These are phyloP conservation scores for Apotomis betuletana DNA, from an alignment of 2,888 invertebrate species.

Conservation along the genomic window DNA sequence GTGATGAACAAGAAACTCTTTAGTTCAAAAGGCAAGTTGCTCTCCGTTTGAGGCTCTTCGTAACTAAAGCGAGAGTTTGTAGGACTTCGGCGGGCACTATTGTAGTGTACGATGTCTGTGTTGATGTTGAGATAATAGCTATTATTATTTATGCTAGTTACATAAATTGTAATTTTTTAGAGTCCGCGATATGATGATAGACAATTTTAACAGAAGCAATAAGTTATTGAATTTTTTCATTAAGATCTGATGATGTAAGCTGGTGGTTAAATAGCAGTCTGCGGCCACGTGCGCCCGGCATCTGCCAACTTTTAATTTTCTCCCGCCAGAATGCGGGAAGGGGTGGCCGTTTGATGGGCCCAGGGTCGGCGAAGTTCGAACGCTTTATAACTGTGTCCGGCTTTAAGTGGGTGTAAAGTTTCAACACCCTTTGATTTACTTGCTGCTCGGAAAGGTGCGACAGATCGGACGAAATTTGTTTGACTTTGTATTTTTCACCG, in stretches of 20 bases:
- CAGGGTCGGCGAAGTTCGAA: slow-evolving; percentile 80
- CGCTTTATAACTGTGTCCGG: slow-evolving; percentile 84
- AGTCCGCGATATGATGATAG: background rate
- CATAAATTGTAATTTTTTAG: background rate
- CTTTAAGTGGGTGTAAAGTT: slow-evolving; percentile 84
- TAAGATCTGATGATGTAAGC: slow-evolving; percentile 13
- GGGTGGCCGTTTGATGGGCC: slow-evolving; percentile 79
- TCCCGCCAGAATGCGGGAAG: slow-evolving; percentile 73
- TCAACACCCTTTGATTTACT: slow-evolving; percentile 84
- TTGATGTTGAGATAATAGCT: slow-evolving; percentile 4
- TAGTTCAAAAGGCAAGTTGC: slow-evolving; percentile 56
- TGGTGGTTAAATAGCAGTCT: slow-evolving; percentile 43
- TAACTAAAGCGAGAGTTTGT: slow-evolving; percentile 56
- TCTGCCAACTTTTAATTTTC: slow-evolving; percentile 78
- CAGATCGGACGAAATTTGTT: slow-evolving; percentile 68
- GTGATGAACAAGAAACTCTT: slow-evolving; percentile 52
- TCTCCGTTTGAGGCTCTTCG: slow-evolving; percentile 51
- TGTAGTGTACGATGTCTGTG: slow-evolving; percentile 41
- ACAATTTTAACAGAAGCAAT: background rate
- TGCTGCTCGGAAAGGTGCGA: slow-evolving; percentile 74
- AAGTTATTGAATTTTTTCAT: background rate
- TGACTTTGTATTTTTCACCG: slow-evolving; percentile 66
- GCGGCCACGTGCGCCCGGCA: slow-evolving; percentile 55
- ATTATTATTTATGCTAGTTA: slow-evolving; percentile 12
- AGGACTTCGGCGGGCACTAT: slow-evolving; percentile 55